Evolutionary conservation across 2,113 vertebrate genomes (phyloP), one percentile per base, ranked within the genome.

Genomic region (Lagopus muta): DNA sequence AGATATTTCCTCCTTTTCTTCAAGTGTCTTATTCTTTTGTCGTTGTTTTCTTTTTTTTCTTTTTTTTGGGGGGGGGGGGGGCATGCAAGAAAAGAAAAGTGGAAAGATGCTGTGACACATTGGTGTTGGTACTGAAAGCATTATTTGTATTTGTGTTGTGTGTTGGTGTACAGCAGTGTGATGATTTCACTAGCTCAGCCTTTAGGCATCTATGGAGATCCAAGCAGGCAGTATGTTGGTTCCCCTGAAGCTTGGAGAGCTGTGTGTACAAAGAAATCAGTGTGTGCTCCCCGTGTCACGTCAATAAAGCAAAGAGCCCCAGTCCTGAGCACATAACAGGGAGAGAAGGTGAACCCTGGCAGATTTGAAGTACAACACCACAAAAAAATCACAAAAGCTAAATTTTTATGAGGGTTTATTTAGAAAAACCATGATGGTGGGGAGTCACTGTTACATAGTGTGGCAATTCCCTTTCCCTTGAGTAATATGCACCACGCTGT

Each of bases 371-470:
- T 48, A 61, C 43, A 62, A 90, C 91, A 8, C 36, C 57, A 40
- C 13, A 3, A 92, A 50, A 50, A 74, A 86, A 95, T 1, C 66
- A 52, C 88, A 80, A 62, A 88, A 67, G 20, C 30, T 58, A 65
- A 91, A 48, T 87, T 27, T 85, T 91, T 88, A 48, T 74, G 80
- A 92, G 93, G 69, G 38, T 97, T 97, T 97, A 97, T 97, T 97
- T 96, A 96, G 83, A 96, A 97, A 97, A 96, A 81, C 11, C 89
- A 90, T 48, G 54, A 86, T 64, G 73, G 73, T 74, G 65, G 85
- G 92, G 91, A 93, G 91, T 94, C 93, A 82, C 89, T 90, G 82
- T 92, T 88, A 85, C 89, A 86, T 69, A 89, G 90, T 4, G 0
- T 79, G 83, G 74, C 25, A 77, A 92, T 92, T 95, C 87, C 89